Evolutionary conservation across 2,888 invertebrate species (phyloP), one percentile per base, ranked within the genome.

Genomic region (Antheraea yamamai): DNA sequence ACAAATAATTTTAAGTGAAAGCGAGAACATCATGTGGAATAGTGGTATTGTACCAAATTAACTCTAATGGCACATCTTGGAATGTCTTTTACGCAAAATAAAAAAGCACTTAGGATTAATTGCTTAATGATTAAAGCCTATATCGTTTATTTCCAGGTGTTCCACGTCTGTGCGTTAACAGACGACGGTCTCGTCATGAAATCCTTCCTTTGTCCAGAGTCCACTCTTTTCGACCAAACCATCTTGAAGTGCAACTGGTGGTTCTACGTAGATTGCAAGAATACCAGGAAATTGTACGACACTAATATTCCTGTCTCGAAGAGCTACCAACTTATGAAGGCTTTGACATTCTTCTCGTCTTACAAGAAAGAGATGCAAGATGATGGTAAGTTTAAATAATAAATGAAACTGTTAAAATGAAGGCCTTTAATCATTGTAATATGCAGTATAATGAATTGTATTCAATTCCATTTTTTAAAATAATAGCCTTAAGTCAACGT

Each of bases 241-340:
- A 97, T 98, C 79, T 95, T 98, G 8, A 98, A 98, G 88, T 98
- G 98, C 91, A 98, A 98, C 89, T 98, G 98, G 98, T 98, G 98
- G 98, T 98, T 98, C 94, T 98, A 98, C 89, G 98, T 98, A 0
- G 98, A 98, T 87, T 98, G 98, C 91, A 97, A 97, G 89, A 96
- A 96, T 75, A 97, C 98, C 35, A 96, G 96, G 82, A 96, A 96
- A 79, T 94, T 98, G 47, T 98, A 98, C 88, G 98, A 98, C 84
- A 98, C 98, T 20, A 98, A 98, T 88, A 97, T 98, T 78, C 98
- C 98, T 0, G 97, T 98, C 74, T 98, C 98, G 52, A 98, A 98
- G 91, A 98, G 98, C 89, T 98, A 98, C 88, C 98, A 98, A 89
- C 95, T 98, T 7, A 98, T 98, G 97, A 98, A 98, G 89, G 98